phyloP scores from a whole-genome alignment of 2,888 invertebrate genomes.

The Troilus luridus region DNA sequence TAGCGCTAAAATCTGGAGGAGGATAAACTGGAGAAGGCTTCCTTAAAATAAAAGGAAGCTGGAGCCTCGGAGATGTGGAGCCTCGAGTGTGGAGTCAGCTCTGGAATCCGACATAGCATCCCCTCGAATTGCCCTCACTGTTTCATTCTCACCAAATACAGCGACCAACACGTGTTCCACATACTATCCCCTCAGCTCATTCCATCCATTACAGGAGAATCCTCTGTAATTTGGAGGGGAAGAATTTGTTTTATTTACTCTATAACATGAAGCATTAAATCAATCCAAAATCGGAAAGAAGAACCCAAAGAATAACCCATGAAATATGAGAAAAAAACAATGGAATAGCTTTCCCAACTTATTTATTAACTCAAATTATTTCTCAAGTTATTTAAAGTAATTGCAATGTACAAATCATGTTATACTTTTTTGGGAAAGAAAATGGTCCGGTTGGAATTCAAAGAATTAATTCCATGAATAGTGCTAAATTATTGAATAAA shows the following conservation, averaged over 20 bases:
- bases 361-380: too few relatives aligned
- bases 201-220: background rate
- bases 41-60: slow-evolving; percentile 12
- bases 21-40: background rate
- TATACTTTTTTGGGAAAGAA: too few relatives aligned
- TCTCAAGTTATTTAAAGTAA: too few relatives aligned
- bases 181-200: slow-evolving; percentile 30
- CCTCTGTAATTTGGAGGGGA: background rate
- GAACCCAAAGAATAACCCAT: too few relatives aligned
- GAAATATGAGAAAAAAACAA: too few relatives aligned
- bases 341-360: too few relatives aligned
- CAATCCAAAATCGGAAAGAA: background rate
- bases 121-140: slow-evolving; percentile 11
- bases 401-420: too few relatives aligned
- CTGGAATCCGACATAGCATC: slow-evolving; percentile 14
- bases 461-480: too few relatives aligned
- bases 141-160: slow-evolving; percentile 38
- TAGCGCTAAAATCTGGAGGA: background rate
- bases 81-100: background rate
- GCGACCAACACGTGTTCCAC: slow-evolving; percentile 7
- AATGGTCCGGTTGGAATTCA: too few relatives aligned
- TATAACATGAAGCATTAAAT: background rate
- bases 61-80: too few relatives aligned
- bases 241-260: background rate
- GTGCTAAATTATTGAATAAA: too few relatives aligned